Conservation (phyloP, 1,140 invertebrate species). For the Conus betulinus region DNA sequence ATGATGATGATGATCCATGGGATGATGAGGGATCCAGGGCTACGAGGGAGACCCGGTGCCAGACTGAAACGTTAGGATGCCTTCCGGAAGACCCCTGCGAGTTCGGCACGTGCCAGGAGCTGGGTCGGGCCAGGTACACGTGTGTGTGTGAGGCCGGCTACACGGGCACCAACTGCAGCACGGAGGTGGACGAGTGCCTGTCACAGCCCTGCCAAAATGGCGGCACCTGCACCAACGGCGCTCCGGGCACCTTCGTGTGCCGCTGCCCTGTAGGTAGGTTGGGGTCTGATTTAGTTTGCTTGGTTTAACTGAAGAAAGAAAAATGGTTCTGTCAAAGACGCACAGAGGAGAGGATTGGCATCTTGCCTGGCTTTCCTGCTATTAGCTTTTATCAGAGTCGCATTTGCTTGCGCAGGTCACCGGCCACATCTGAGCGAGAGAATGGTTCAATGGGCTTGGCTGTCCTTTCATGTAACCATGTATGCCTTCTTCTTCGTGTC, state of each 20-base stretch:
- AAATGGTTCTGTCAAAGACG: no score
- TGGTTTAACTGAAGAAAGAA: no score
- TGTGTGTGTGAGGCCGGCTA: constrained; percentile 28
- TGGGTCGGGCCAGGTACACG: constrained; percentile 60
- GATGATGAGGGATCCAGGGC: constrained; percentile 31
- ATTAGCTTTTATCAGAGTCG: no score
- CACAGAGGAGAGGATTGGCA: no score
- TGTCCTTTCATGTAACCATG: no score
- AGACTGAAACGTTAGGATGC: constrained; percentile 61
- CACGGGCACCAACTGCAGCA: constrained; percentile 54
- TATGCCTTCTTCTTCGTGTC: no score
- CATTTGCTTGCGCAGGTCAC: no score
- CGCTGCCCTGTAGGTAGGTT: not conserved
- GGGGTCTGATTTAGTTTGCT: no score
- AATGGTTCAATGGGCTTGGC: no score
- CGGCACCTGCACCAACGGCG: constrained; percentile 60
- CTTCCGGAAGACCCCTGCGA: constrained; percentile 44
- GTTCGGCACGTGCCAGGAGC: constrained; percentile 71
- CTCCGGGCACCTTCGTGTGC: constrained; percentile 89
- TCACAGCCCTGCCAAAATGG: constrained; percentile 63
- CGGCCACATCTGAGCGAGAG: no score
- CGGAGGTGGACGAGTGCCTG: constrained; percentile 64
- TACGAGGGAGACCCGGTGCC: constrained; percentile 49
- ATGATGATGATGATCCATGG: not conserved
- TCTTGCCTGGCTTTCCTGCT: no score